Evolutionary conservation across 2,888 invertebrate species (phyloP).

Genomic region (Drosophila kuntzei): DNA sequence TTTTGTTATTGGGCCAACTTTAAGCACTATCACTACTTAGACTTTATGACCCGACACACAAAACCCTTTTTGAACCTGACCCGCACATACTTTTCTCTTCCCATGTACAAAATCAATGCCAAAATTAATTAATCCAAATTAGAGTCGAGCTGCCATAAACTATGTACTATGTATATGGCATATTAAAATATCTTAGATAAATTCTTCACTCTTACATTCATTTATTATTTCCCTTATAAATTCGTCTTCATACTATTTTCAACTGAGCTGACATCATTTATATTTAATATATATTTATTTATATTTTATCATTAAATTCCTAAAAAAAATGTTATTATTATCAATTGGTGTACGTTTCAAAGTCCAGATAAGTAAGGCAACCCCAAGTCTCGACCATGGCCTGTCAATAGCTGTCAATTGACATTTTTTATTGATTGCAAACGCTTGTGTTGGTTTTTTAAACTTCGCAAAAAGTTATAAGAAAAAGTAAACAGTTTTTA

Average conservation of each 20-base stretch:
- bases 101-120: conserved; percentile 54
- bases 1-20: conserved; percentile 32
- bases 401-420: conserved; percentile 44
- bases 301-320: not conserved
- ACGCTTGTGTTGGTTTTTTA: conserved; percentile 1
- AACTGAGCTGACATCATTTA: not conserved
- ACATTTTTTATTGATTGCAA: conserved; percentile 39
- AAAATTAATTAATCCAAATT: conserved; percentile 65
- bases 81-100: conserved; percentile 19
- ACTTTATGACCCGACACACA: conserved; percentile 64
- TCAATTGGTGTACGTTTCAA: too few species aligned
- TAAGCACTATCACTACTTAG: conserved; percentile 43
- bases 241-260: too few species aligned
- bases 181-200: conserved; percentile 1
- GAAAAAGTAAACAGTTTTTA: not conserved
- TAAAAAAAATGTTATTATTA: conserved; percentile 26
- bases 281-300: not conserved
- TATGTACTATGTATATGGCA: not conserved
- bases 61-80: conserved; percentile 66
- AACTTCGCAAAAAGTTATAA: not conserved
- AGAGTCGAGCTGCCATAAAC: conserved; percentile 34
- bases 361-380: conserved; percentile 37
- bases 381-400: conserved; percentile 16
- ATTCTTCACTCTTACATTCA: not conserved
- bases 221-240: too few species aligned